phyloP scores from a whole-genome alignment of 2,888 invertebrate genomes.

The Leuctra nigra region DNA sequence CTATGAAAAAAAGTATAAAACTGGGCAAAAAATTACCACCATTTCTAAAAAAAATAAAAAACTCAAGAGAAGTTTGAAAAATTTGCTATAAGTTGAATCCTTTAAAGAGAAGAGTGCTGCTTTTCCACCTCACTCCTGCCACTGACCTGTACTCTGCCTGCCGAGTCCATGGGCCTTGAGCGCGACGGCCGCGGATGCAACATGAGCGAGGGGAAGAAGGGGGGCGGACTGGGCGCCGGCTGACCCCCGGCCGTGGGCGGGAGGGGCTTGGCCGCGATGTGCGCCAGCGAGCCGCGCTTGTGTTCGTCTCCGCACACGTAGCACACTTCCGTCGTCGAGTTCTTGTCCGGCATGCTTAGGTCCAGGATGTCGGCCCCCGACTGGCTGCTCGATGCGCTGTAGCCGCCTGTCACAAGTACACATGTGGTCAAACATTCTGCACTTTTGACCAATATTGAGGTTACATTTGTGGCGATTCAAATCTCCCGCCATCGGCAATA shows the following conservation, averaged over 20 bases:
- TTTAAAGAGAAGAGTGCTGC: too few species aligned
- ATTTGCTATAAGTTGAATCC: too few species aligned
- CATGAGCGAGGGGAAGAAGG: constrained; percentile 43
- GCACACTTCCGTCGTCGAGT: constrained; percentile 82
- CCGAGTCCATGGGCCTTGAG: constrained; percentile 78
- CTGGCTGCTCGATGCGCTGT: constrained; percentile 21
- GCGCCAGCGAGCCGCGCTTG: constrained; percentile 71
- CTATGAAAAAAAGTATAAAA: too few species aligned
- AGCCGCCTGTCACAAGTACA: too few species aligned
- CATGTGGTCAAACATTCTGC: too few species aligned
- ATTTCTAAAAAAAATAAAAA: too few species aligned
- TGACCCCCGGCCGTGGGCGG: constrained; percentile 39
- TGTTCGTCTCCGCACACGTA: constrained; percentile 88
- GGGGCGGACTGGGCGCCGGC: constrained; percentile 29
- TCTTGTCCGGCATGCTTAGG: constrained; percentile 88
- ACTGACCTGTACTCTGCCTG: constrained; percentile 68
- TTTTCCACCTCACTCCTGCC: constrained; percentile 61
- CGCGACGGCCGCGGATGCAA: constrained; percentile 79
- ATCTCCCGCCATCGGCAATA: too few species aligned
- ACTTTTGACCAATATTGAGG: too few species aligned
- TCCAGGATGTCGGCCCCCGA: constrained; percentile 81
- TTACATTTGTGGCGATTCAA: too few species aligned
- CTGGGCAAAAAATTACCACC: too few species aligned
- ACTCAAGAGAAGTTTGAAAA: too few species aligned
- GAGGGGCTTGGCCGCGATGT: constrained; percentile 53